These are phyloP conservation scores for Drosophila mercatorum DNA, from an alignment of 2,888 invertebrate genomes.

Conservation along the genomic window DNA sequence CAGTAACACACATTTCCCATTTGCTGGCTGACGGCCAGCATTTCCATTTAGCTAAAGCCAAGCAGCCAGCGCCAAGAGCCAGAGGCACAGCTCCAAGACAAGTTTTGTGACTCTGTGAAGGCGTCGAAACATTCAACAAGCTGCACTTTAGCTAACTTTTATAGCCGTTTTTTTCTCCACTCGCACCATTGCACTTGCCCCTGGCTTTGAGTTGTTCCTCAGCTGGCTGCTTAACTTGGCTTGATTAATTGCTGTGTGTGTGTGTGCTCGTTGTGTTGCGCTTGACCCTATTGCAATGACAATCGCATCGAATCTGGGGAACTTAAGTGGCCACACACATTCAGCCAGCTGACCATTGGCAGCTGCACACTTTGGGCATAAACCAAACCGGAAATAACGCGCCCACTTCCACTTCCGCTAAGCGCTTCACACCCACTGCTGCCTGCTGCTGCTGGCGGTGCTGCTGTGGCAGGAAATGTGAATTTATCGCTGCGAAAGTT, in stretches of 20 bases:
- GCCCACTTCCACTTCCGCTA: slow-evolving; percentile 70
- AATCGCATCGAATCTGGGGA: slow-evolving; percentile 36
- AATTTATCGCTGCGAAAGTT: slow-evolving; percentile 72
- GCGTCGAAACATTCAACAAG: slow-evolving; percentile 44
- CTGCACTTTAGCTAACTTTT: slow-evolving; percentile 51
- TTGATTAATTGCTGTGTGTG: slow-evolving; percentile 60
- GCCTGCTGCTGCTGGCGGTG: slow-evolving; percentile 21
- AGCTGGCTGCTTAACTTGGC: slow-evolving; percentile 50
- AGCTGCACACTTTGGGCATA: slow-evolving; percentile 37
- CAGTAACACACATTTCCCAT: slow-evolving; percentile 79
- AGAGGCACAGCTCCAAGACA: slow-evolving; percentile 65
- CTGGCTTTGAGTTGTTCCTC: slow-evolving; percentile 75
- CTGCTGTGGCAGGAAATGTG: slow-evolving; percentile 69
- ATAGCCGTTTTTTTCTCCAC: slow-evolving; percentile 47
- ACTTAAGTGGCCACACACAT: slow-evolving; percentile 34
- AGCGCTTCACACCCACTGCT: slow-evolving; percentile 57
- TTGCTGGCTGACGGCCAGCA: slow-evolving; percentile 59
- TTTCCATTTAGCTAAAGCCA: slow-evolving; percentile 64
- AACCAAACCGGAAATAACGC: slow-evolving; percentile 63
- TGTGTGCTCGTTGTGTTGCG: slow-evolving; percentile 35
- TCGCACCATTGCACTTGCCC: slow-evolving; percentile 72
- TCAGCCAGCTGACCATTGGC: slow-evolving; percentile 20
- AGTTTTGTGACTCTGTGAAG: slow-evolving; percentile 58
- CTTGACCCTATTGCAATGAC: slow-evolving; percentile 71
- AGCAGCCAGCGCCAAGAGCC: slow-evolving; percentile 35